Conservation (phyloP, 37 sponge, comb jelly and placozoan genomes). For the Bolinopsis microptera region DNA sequence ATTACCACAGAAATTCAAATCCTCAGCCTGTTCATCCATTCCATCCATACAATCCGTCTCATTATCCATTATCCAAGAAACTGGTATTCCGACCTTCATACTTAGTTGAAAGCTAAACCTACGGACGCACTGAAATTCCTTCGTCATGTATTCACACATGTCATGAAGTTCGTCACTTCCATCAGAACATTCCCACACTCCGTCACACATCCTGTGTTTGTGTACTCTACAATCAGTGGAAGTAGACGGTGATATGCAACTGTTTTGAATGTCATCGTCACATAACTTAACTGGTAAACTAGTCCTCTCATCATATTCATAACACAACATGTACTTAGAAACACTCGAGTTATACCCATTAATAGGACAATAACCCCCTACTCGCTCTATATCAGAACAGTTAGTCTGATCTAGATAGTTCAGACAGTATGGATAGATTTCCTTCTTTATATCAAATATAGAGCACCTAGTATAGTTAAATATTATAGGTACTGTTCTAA, state of each 20-base stretch:
- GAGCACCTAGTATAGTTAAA: not conserved
- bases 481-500: not conserved
- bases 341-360: not conserved
- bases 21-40: too few relatives aligned
- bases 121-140: not conserved
- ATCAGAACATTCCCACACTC: not conserved
- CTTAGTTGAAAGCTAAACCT: too few relatives aligned
- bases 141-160: not conserved
- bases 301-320: not conserved
- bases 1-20: too few relatives aligned
- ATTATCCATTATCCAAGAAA: not conserved
- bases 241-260: not conserved
- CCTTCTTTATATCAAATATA: not conserved
- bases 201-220: not conserved
- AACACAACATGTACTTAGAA: not conserved
- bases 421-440: not conserved
- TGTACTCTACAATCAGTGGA: not conserved
- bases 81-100: not conserved
- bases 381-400: not conserved
- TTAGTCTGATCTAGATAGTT: constrained; percentile 15
- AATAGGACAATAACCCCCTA: not conserved
- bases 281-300: not conserved
- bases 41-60: not conserved
- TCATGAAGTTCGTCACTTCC: not conserved
- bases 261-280: not conserved